Evolutionary conservation across 1,140 invertebrate species (phyloP).

Genomic region (Zaprionus inermis): DNA sequence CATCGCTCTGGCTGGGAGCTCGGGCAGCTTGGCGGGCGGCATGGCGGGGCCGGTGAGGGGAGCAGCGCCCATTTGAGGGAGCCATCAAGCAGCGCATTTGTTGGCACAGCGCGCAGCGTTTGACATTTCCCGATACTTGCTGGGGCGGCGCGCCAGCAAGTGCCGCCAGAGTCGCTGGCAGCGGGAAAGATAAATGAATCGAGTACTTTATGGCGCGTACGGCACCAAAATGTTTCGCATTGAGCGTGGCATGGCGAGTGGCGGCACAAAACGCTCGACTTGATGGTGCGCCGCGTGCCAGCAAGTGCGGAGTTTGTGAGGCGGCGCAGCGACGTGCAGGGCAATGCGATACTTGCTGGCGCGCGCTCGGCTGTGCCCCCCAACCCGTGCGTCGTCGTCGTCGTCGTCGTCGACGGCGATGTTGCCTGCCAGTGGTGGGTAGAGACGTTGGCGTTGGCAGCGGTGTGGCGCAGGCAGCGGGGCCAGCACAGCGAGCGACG

Average conservation of each 20-base stretch:
- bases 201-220: slow-evolving; percentile 77
- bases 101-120: slow-evolving; percentile 63
- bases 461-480: slow-evolving; percentile 25
- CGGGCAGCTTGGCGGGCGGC: slow-evolving; percentile 51
- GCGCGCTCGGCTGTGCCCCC: slow-evolving; percentile 47
- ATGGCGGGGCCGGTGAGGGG: slow-evolving; percentile 54
- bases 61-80: slow-evolving; percentile 80
- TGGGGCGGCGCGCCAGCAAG: slow-evolving; percentile 78
- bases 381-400: slow-evolving; percentile 58
- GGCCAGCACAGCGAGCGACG: not conserved
- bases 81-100: slow-evolving; percentile 74
- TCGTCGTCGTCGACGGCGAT: slow-evolving; percentile 32
- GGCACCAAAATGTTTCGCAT: slow-evolving; percentile 78
- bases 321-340: slow-evolving; percentile 21
- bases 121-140: slow-evolving; percentile 83
- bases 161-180: slow-evolving; percentile 49
- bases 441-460: slow-evolving; percentile 45
- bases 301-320: slow-evolving; percentile 59
- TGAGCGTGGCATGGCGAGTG: slow-evolving; percentile 25
- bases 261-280: slow-evolving; percentile 39
- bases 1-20: slow-evolving; percentile 39
- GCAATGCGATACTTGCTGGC: slow-evolving; percentile 64
- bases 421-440: slow-evolving; percentile 61
- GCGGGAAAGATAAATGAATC: slow-evolving; percentile 55
- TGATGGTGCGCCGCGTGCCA: slow-evolving; percentile 63